Percentiles rank a stretch among this genome's conserved stretches.
phyloP scores from a whole-genome alignment of 1,140 invertebrate genomes.

The Drosophila lini region DNA sequence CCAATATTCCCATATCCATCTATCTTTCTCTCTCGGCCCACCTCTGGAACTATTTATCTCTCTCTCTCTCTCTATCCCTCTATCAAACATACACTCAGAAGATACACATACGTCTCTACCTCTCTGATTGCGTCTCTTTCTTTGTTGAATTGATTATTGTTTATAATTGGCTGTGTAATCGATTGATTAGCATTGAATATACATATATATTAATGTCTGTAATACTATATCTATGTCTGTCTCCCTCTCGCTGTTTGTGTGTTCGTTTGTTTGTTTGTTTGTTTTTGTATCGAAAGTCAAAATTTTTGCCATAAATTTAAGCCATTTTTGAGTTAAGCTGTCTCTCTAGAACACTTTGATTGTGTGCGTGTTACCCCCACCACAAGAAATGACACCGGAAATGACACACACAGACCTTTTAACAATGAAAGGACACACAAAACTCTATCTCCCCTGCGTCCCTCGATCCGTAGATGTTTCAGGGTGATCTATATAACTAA shows the following conservation, averaged over 20 bases:
- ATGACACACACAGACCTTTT: slow-evolving; percentile 16
- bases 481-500: slow-evolving; percentile 39
- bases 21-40: slow-evolving; percentile 33
- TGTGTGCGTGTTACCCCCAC: slow-evolving; percentile 32
- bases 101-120: slow-evolving; percentile 14
- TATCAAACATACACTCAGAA: slow-evolving; percentile 5
- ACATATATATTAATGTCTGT: slow-evolving; percentile 18
- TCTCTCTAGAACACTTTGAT: slow-evolving; percentile 16
- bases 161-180: slow-evolving; percentile 67
- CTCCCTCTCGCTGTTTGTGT: slow-evolving; percentile 47
- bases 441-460: slow-evolving; percentile 15
- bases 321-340: slow-evolving; percentile 35
- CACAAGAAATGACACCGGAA: slow-evolving; percentile 3
- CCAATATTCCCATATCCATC: slow-evolving; percentile 60
- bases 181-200: slow-evolving; percentile 35
- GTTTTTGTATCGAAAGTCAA: slow-evolving; percentile 16
- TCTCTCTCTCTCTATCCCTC: slow-evolving; percentile 17
- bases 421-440: neutral
- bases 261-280: slow-evolving; percentile 40
- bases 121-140: slow-evolving; percentile 26
- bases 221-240: slow-evolving; percentile 43
- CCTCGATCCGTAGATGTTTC: slow-evolving; percentile 14
- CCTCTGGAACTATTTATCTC: slow-evolving; percentile 22
- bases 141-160: slow-evolving; percentile 43
- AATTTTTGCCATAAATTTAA: slow-evolving; percentile 36